Conservation (phyloP, 2,113 vertebrate genomes). For the Ptilorrhoa leucosticta region DNA sequence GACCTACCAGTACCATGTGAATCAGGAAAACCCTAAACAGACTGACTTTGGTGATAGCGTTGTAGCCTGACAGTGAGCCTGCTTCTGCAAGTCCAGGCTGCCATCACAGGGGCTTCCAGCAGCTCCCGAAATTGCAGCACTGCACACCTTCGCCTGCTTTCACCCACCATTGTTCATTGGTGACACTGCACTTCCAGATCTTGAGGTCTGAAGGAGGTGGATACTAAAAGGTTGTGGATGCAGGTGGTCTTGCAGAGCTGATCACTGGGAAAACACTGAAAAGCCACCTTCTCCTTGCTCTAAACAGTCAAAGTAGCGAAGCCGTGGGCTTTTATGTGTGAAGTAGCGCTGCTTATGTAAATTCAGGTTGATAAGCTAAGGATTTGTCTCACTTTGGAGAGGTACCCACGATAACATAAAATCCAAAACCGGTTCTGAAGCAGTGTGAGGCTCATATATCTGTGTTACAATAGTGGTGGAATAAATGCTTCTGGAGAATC, state of each 20-base stretch:
- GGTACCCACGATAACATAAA: not conserved
- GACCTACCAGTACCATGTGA: not conserved
- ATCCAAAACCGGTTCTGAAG: not conserved
- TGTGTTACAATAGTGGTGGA: not conserved
- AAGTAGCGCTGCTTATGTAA: not conserved
- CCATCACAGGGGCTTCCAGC: not conserved
- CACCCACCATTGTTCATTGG: not conserved
- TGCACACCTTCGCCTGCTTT: not conserved
- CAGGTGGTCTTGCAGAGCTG: not conserved
- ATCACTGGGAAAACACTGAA: not conserved
- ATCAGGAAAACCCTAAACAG: not conserved
- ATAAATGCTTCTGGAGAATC: not conserved
- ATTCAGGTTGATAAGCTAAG: not conserved
- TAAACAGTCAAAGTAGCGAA: not conserved
- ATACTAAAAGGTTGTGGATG: not conserved
- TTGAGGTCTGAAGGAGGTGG: not conserved
- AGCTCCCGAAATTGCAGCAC: not conserved
- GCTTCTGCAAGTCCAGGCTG: not conserved
- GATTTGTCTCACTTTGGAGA: not conserved
- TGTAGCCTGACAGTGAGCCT: not conserved
- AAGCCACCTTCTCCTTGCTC: not conserved
- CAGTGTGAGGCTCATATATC: not conserved
- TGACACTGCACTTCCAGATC: not conserved
- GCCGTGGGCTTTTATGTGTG: not conserved
- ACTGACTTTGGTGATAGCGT: not conserved